These are phyloP conservation scores for Parnassius orleans DNA, from an alignment of 2,888 invertebrate genomes.

Conservation along the genomic window DNA sequence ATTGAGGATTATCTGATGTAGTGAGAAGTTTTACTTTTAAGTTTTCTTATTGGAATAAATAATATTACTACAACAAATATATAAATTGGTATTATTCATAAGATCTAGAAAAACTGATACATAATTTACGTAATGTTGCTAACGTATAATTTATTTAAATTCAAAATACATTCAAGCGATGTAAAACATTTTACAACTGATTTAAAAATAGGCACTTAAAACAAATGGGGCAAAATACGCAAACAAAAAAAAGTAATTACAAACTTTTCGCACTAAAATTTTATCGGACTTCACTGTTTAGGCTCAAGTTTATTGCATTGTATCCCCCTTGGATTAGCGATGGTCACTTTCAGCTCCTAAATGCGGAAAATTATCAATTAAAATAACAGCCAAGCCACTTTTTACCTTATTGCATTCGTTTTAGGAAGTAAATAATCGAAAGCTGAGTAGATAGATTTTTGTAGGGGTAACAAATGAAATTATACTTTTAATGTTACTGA, in stretches of 20 bases:
- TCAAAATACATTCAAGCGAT: no score
- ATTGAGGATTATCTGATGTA: no score
- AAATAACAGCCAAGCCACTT: constrained; percentile 17
- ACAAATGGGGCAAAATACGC: not conserved
- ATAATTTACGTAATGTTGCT: no score
- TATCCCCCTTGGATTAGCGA: constrained; percentile 60
- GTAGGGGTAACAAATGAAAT: constrained; percentile 3
- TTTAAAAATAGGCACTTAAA: constrained; percentile 2
- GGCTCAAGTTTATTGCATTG: constrained; percentile 45
- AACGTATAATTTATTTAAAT: no score
- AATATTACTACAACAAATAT: no score
- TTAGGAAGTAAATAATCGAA: constrained; percentile 22
- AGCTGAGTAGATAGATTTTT: not conserved
- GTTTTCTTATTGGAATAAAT: no score
- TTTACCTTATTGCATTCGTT: constrained; percentile 6
- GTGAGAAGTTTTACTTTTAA: no score
- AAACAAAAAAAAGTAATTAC: constrained; percentile 6
- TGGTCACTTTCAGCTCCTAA: constrained; percentile 64
- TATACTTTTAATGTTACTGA: constrained; percentile 8
- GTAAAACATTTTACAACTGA: not conserved
- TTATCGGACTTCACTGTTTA: constrained; percentile 39
- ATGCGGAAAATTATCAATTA: constrained; percentile 49
- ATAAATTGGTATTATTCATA: no score
- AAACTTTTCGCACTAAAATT: constrained; percentile 25
- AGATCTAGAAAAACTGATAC: no score